Conservation (phyloP, 2,888 invertebrate species). For the Sipha maydis region DNA sequence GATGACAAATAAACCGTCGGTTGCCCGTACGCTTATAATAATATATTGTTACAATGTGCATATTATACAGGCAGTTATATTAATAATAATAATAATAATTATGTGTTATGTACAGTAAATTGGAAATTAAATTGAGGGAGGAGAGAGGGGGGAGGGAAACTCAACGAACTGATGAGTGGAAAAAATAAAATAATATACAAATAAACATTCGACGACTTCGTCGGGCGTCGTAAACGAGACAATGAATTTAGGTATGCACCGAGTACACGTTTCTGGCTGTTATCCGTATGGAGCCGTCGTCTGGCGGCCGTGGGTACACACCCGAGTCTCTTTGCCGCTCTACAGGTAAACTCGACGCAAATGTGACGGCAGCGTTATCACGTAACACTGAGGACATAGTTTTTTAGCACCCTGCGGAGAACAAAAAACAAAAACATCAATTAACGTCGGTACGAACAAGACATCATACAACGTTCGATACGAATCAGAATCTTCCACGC, state of each 20-base stretch:
- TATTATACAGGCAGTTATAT: neutral
- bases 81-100: neutral
- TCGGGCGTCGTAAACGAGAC: neutral
- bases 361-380: constrained; percentile 89
- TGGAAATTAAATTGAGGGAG: neutral
- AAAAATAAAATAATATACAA: neutral
- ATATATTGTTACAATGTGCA: neutral
- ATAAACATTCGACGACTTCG: neutral
- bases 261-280: neutral
- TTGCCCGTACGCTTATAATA: neutral
- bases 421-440: too few relatives aligned
- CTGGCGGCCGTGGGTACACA: neutral
- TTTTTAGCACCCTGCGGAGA: constrained; percentile 86
- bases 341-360: constrained; percentile 88
- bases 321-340: neutral
- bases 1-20: neutral
- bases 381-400: constrained; percentile 93
- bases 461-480: neutral
- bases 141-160: neutral
- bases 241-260: too few relatives aligned
- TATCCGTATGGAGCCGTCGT: neutral
- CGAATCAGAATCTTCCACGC: too few relatives aligned
- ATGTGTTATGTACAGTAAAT: neutral
- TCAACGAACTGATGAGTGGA: neutral
- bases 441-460: neutral